phyloP scores from a whole-genome alignment of 2,888 invertebrate genomes.

The Cataglyphis altisquamis region DNA sequence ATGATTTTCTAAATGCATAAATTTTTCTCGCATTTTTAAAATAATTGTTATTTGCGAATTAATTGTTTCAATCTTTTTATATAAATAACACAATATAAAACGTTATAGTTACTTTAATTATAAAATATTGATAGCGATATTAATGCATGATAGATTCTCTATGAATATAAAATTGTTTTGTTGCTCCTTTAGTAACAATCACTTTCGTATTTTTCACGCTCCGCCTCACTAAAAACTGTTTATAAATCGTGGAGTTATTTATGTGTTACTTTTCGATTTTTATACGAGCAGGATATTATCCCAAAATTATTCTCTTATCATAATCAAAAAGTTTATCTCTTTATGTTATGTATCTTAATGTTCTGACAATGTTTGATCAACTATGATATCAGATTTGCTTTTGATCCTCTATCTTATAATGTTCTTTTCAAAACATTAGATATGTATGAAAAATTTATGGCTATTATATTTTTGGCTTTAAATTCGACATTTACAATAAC shows the following conservation, averaged over 20 bases:
- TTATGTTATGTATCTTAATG: background rate
- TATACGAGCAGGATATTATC: background rate
- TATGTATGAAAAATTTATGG: conserved; percentile 40
- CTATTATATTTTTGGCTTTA: conserved; percentile 40
- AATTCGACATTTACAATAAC: background rate
- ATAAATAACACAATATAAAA: conserved; percentile 77
- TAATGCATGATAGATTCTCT: conserved; percentile 54
- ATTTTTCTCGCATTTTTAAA: conserved; percentile 19
- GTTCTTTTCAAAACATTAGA: conserved; percentile 32
- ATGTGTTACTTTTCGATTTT: conserved; percentile 38
- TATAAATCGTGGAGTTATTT: background rate
- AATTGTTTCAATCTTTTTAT: conserved; percentile 24
- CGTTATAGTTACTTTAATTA: conserved; percentile 69
- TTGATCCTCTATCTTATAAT: conserved; percentile 44
- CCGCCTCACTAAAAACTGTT: background rate
- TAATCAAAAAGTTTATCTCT: conserved; percentile 14
- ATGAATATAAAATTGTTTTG: conserved; percentile 68
- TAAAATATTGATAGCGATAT: conserved; percentile 74
- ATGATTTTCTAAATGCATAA: conserved; percentile 18
- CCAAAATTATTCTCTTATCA: conserved; percentile 15
- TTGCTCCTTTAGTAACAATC: conserved; percentile 24
- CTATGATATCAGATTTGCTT: conserved; percentile 39
- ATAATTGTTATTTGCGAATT: conserved; percentile 31
- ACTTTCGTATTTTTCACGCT: conserved; percentile 45
- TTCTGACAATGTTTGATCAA: conserved; percentile 40